Base-by-base conservation (phyloP, 2,797 vertebrate genomes). In the Macrochelys suwanniensis region DNA sequence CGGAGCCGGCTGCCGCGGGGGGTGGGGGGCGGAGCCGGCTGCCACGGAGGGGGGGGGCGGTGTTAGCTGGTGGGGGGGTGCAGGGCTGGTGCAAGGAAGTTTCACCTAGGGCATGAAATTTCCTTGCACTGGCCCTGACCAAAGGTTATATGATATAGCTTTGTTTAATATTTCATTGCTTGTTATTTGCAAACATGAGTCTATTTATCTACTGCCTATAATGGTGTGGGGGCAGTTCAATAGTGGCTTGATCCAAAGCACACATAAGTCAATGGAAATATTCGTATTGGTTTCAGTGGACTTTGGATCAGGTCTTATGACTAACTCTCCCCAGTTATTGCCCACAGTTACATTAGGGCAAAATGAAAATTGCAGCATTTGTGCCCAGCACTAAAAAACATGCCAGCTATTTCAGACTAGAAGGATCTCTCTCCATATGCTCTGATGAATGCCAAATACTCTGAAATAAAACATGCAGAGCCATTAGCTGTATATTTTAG, bases 111-210 rank as follows among this genome's bases (percentile, higher is more conserved):
- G 37, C 37, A 42, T 42, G 37, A 42, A 42, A 42, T 42, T 42
- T 42, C 37, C 37, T 42, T 42, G 37, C 37, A 42, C 37, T 42
- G 37, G 37, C 37, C 37, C 37, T 42, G 37, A 42, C 37, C n/a
- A 89, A 85, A 82, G 84, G 90, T 87, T n/a, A 74, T 50, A 88
- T 68, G 65, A 93, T n/a, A 57, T 21, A 89, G 74, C 49, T 80
- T 86, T 54, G 89, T 93, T 89, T 76, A 95, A 95, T 94, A 95
- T 95, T 97, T 96, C 80, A 96, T 82, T 76, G 45, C 74, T 31
- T 26, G 59, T 51, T 26, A 82, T 78, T 88, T 77, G 45, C 45
- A 49, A 77, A 77, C 47, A 49, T 42, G 68, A 23, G 7, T 47
- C 42, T 17, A 77, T 77, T 88, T 94, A 82, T 83, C 85, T 88